Evolutionary conservation across 2,888 invertebrate genomes (phyloP).

Genomic region (Limenitis camilla): DNA sequence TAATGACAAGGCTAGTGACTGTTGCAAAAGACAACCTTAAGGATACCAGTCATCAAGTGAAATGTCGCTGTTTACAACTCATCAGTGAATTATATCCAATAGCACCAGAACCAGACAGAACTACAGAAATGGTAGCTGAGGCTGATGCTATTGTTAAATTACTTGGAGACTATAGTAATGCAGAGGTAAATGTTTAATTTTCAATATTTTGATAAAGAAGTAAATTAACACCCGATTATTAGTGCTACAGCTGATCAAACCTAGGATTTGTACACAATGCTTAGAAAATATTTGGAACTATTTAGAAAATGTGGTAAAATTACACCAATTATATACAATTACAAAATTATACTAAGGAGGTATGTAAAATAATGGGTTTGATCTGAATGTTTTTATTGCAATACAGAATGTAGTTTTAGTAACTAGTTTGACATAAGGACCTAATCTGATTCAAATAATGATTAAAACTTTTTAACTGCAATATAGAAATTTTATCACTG

Average conservation of each 20-base stretch:
- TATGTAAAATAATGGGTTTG: too few relatives aligned
- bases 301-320: too few relatives aligned
- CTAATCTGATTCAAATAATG: background rate
- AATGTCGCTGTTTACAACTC: conserved; percentile 85
- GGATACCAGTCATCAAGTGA: conserved; percentile 85
- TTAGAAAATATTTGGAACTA: too few relatives aligned
- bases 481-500: too few relatives aligned
- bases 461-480: background rate
- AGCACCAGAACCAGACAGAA: conserved; percentile 63
- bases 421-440: too few relatives aligned
- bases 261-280: too few relatives aligned
- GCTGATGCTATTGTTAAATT: conserved; percentile 79
- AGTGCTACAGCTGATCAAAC: too few relatives aligned
- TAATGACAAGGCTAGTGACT: conserved; percentile 76
- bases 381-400: too few relatives aligned
- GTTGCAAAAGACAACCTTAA: conserved; percentile 81
- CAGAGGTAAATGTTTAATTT: conserved; percentile 63
- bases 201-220: background rate
- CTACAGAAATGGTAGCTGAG: conserved; percentile 67
- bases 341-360: too few relatives aligned
- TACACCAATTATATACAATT: too few relatives aligned
- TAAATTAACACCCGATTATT: too few relatives aligned
- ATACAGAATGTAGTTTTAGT: too few relatives aligned
- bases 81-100: conserved; percentile 82
- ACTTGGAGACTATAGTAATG: conserved; percentile 88